These are phyloP conservation scores for Bucorvus abyssinicus DNA, from an alignment of 2,797 vertebrate species.

Conservation along the genomic window DNA sequence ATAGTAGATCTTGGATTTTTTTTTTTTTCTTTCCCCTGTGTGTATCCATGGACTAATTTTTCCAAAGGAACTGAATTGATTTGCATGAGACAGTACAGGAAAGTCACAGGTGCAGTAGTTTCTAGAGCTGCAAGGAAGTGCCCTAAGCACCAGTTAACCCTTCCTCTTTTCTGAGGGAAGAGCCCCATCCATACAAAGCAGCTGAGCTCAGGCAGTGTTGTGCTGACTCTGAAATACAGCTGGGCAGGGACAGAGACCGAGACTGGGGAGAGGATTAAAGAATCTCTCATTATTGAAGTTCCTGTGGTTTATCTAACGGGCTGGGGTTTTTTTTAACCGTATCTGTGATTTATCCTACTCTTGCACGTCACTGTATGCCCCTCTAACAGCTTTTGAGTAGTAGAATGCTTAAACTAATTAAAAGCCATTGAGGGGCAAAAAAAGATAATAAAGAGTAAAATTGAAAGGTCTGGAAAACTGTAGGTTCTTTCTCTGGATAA, in stretches of 20 bases:
- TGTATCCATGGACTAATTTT: background rate
- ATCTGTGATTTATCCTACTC: background rate
- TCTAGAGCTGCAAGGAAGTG: background rate
- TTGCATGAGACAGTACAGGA: background rate
- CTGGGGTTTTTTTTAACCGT: background rate
- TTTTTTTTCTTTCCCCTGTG: rapidly evolving
- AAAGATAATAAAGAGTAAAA: background rate
- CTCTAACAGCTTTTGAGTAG: background rate
- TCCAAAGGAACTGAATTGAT: background rate
- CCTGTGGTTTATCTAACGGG: background rate
- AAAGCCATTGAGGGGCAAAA: rapidly evolving
- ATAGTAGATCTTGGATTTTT: background rate
- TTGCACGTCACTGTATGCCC: rapidly evolving
- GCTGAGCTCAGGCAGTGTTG: background rate
- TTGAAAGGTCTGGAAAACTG: background rate
- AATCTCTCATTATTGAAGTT: background rate
- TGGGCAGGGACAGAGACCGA: background rate
- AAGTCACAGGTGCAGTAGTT: rapidly evolving
- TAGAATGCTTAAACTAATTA: background rate
- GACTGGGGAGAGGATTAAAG: background rate
- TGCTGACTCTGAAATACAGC: background rate
- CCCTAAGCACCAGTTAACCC: background rate
- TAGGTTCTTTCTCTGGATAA: background rate
- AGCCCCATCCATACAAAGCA: rapidly evolving
- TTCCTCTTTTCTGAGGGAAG: background rate